Evolutionary conservation across 2,888 invertebrate species (phyloP).

Genomic region (Nomada flava): DNA sequence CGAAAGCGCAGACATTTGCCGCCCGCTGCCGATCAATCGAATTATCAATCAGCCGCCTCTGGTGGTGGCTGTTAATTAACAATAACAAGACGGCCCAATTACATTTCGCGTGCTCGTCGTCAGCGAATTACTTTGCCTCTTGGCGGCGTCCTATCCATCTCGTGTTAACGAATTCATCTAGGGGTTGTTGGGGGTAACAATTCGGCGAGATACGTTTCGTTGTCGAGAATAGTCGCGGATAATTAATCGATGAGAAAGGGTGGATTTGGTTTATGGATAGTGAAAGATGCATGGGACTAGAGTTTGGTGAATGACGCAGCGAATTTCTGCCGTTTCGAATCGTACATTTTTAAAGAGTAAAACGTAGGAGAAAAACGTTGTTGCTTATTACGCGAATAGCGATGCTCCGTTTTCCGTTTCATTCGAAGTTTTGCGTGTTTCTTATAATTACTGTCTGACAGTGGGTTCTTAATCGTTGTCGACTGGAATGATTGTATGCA

Average conservation of each 20-base stretch:
- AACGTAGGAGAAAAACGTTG: too few species aligned
- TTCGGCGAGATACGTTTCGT: slow-evolving; percentile 3
- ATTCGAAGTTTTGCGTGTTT: too few species aligned
- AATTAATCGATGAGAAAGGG: neutral
- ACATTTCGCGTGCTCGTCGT: slow-evolving; percentile 29
- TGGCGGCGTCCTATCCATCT: slow-evolving; percentile 11
- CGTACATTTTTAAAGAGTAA: too few species aligned
- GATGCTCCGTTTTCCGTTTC: too few species aligned
- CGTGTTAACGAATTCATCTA: slow-evolving; percentile 28
- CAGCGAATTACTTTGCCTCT: slow-evolving; percentile 30
- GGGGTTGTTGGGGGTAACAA: neutral
- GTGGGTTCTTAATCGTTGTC: too few species aligned
- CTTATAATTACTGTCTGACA: too few species aligned
- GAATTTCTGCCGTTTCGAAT: too few species aligned
- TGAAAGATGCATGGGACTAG: neutral
- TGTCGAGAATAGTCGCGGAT: neutral
- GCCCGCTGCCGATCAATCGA: slow-evolving; percentile 51
- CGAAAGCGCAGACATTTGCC: slow-evolving; percentile 35
- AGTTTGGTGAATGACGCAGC: too few species aligned
- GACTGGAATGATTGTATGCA: too few species aligned
- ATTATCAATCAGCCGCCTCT: slow-evolving; percentile 66
- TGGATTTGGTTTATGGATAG: neutral
- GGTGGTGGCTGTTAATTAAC: slow-evolving; percentile 62
- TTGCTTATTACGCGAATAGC: too few species aligned
- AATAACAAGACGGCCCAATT: slow-evolving; percentile 60